Evolutionary conservation across 1,140 invertebrate genomes (phyloP).

Genomic region (Fopius arisanus): DNA sequence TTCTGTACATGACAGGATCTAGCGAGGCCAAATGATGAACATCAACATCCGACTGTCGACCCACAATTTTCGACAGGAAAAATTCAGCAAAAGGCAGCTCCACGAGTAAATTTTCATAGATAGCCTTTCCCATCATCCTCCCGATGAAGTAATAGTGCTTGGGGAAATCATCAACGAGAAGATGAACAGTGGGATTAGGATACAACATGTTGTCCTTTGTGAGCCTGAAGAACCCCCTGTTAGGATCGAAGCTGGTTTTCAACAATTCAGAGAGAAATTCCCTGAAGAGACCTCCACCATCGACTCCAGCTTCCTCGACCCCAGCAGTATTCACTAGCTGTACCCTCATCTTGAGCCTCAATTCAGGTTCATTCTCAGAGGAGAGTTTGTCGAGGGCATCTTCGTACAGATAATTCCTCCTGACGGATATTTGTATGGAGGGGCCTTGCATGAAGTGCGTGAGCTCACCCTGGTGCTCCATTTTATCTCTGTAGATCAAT

Average conservation of each 20-base stretch:
- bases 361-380: conserved; percentile 88
- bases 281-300: conserved; percentile 93
- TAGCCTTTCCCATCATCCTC: conserved; percentile 91
- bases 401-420: conserved; percentile 94
- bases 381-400: conserved; percentile 96
- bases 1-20: conserved; percentile 91
- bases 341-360: conserved; percentile 85
- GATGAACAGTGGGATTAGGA: conserved; percentile 90
- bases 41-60: conserved; percentile 82
- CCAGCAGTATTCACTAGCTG: conserved; percentile 90
- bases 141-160: conserved; percentile 97
- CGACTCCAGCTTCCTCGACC: conserved; percentile 93
- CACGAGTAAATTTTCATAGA: conserved; percentile 94
- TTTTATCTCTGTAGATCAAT: conserved; percentile 75
- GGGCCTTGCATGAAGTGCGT: conserved; percentile 79
- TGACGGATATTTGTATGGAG: conserved; percentile 80
- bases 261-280: conserved; percentile 92
- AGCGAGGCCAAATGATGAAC: conserved; percentile 93
- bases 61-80: conserved; percentile 88
- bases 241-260: conserved; percentile 96
- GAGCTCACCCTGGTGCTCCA: conserved; percentile 76
- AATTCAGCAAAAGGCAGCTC: conserved; percentile 94
- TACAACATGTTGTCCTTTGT: conserved; percentile 94
- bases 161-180: conserved; percentile 84
- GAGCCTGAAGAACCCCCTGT: conserved; percentile 91